These are phyloP conservation scores for Onychomys leucogaster DNA, from an alignment of 2,797 vertebrate genomes.

Conservation along the genomic window DNA sequence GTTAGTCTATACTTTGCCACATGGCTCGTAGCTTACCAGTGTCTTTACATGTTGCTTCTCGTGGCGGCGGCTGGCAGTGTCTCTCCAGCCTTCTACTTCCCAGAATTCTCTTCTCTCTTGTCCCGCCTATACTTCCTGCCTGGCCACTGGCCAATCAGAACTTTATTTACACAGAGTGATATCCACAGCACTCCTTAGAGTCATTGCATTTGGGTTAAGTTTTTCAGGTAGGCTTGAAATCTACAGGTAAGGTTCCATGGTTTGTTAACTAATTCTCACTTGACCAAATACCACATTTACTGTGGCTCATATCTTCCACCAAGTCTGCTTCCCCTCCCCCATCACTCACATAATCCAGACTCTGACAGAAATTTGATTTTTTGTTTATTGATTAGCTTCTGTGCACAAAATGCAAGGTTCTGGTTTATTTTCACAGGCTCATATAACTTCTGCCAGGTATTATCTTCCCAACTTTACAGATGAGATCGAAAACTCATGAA, in stretches of 20 bases:
- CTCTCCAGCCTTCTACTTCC: too few species aligned
- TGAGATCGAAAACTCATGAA: constrained; percentile 23
- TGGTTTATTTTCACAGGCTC: constrained; percentile 62
- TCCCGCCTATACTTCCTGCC: too few species aligned
- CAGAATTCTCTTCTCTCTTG: too few species aligned
- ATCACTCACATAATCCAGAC: background rate
- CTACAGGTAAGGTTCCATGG: background rate
- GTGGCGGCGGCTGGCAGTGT: too few species aligned
- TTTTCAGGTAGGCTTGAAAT: background rate
- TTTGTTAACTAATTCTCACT: background rate
- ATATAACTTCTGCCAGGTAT: constrained; percentile 14
- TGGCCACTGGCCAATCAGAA: too few species aligned
- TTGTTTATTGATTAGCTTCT: constrained; percentile 64
- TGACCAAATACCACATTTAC: background rate
- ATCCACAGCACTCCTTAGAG: background rate
- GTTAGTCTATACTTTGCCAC: too few species aligned
- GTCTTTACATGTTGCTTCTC: too few species aligned
- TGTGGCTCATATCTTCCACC: background rate
- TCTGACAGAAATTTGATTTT: constrained; percentile 31
- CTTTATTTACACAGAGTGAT: too few species aligned
- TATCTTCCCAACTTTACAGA: constrained; percentile 57
- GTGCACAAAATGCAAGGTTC: background rate
- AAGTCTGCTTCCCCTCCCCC: too few species aligned
- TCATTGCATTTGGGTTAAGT: background rate
- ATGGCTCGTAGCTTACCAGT: too few species aligned